phyloP scores from a whole-genome alignment of 1,140 invertebrate genomes.

The Drosophila parvula region DNA sequence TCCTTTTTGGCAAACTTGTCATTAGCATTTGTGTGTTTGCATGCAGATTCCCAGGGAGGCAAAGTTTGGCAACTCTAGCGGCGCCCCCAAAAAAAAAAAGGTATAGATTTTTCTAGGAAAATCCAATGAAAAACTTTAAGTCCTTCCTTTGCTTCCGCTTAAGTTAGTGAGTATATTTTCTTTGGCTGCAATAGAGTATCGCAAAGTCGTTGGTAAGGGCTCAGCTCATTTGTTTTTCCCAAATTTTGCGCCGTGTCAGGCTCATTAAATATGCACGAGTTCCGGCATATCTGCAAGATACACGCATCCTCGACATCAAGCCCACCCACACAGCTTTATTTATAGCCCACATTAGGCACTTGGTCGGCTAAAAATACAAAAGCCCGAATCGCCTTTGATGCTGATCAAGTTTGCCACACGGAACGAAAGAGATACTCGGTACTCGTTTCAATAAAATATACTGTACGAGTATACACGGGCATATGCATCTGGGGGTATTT shows the following conservation, averaged over 20 bases:
- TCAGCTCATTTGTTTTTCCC: conserved; percentile 15
- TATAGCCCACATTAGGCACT: conserved; percentile 52
- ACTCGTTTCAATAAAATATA: conserved; percentile 31
- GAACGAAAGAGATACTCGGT: conserved; percentile 25
- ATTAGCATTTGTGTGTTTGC: conserved; percentile 33
- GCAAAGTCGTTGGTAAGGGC: not conserved
- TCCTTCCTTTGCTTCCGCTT: no score
- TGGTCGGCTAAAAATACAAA: conserved; percentile 53
- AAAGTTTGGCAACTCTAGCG: conserved; percentile 13
- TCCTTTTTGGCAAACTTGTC: conserved; percentile 50
- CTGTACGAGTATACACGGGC: conserved; percentile 10
- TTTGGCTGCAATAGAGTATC: conserved; percentile 1
- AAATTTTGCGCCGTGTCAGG: conserved; percentile 33
- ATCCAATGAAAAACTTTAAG: conserved; percentile 12
- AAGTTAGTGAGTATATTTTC: not conserved
- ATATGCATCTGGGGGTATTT: conserved; percentile 50
- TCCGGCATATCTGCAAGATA: conserved; percentile 39
- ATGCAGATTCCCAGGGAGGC: conserved; percentile 7
- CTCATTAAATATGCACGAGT: conserved; percentile 57
- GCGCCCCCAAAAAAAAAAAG: not conserved
- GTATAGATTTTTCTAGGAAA: conserved; percentile 4
- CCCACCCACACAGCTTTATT: conserved; percentile 38
- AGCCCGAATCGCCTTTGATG: conserved; percentile 36
- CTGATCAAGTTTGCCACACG: conserved; percentile 41
- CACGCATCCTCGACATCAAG: conserved; percentile 14